Conservation (phyloP, 2,888 invertebrate genomes). For the Phasia obesa region DNA sequence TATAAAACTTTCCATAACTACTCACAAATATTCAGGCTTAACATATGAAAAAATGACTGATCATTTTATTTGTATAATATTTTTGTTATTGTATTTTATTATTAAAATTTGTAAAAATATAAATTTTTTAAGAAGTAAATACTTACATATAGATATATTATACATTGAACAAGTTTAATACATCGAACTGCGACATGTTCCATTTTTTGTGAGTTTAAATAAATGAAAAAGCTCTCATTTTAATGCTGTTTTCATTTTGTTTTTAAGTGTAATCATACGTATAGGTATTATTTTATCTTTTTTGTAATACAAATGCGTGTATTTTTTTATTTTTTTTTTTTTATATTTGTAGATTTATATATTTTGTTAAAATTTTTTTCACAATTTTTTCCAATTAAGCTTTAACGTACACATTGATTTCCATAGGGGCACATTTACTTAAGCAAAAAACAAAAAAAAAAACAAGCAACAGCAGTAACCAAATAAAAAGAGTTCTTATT, state of each 20-base stretch:
- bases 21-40: too few species aligned
- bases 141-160: slow-evolving; percentile 43
- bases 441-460: slow-evolving; percentile 57
- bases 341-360: slow-evolving; percentile 32
- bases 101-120: neutral
- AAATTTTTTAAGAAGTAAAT: neutral
- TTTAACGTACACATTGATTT: slow-evolving; percentile 66
- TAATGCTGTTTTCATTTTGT: slow-evolving; percentile 48
- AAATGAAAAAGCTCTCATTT: slow-evolving; percentile 40
- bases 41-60: too few species aligned
- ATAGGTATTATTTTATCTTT: slow-evolving; percentile 9
- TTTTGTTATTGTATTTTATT: neutral
- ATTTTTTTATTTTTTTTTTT: slow-evolving; percentile 6
- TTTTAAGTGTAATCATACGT: slow-evolving; percentile 33
- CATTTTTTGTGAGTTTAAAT: slow-evolving; percentile 32
- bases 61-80: too few species aligned
- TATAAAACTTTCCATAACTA: too few species aligned
- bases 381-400: slow-evolving; percentile 68
- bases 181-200: slow-evolving; percentile 18
- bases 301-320: neutral
- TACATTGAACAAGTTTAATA: slow-evolving; percentile 34
- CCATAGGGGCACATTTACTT: slow-evolving; percentile 69
- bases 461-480: slow-evolving; percentile 38
- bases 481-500: slow-evolving; percentile 31
- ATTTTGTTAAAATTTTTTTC: slow-evolving; percentile 38